Evolutionary conservation across 2,888 invertebrate genomes (phyloP).

Genomic region (Antheraea assamensis): DNA sequence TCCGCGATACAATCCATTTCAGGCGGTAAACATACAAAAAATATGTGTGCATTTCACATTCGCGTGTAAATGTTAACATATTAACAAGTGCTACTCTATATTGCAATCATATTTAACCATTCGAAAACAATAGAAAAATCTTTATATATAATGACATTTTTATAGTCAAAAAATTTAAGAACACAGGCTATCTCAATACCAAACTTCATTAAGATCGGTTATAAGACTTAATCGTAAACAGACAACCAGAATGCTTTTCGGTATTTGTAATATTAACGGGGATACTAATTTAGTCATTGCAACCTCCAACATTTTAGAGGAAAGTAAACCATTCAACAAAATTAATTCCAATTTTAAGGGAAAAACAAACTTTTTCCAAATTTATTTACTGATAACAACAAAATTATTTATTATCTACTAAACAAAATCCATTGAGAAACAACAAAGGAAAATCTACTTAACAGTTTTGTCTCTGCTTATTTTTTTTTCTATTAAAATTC

Average conservation of each 20-base stretch:
- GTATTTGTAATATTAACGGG: no score
- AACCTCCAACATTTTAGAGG: not conserved
- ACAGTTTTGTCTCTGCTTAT: no score
- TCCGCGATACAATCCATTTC: slow-evolving; percentile 9
- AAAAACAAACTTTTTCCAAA: no score
- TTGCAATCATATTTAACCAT: not conserved
- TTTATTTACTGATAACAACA: no score
- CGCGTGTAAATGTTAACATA: not conserved
- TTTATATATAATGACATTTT: not conserved
- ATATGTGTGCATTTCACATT: slow-evolving; percentile 7
- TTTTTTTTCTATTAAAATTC: no score
- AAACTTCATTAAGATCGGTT: no score
- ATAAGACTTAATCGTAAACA: no score
- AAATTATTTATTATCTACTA: no score
- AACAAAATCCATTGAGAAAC: no score
- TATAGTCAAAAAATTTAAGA: not conserved
- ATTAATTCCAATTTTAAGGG: no score
- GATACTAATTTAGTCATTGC: not conserved
- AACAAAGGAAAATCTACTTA: no score
- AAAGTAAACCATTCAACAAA: not conserved
- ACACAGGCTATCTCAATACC: not conserved
- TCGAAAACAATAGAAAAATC: not conserved
- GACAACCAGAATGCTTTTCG: no score
- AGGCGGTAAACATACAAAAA: slow-evolving; percentile 9
- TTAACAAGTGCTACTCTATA: not conserved